Conservation (phyloP, 2,888 invertebrate genomes). For the Campoplex nolae region DNA sequence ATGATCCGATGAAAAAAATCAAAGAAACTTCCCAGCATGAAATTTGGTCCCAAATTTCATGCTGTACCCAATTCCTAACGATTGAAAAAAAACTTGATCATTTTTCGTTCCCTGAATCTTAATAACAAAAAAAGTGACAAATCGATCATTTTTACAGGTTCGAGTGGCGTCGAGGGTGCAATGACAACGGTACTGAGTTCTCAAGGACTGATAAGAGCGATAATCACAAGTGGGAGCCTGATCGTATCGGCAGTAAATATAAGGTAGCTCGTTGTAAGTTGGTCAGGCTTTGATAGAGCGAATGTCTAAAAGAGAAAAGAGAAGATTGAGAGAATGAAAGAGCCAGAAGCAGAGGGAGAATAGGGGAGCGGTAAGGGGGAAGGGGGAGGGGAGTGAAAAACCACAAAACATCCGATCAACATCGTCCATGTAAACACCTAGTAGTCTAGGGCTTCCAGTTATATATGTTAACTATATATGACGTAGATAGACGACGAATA, state of each 20-base stretch:
- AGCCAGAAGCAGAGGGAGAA: neutral
- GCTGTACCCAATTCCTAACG: no score
- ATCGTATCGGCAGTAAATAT: constrained; percentile 42
- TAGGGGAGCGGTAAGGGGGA: neutral
- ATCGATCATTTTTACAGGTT: constrained; percentile 34
- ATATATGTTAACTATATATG: constrained; percentile 83
- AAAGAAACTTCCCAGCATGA: neutral
- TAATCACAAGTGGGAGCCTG: constrained; percentile 48
- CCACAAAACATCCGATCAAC: constrained; percentile 75
- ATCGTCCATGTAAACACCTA: constrained; percentile 84
- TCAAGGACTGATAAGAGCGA: constrained; percentile 45
- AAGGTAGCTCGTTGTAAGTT: constrained; percentile 60
- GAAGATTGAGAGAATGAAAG: constrained; percentile 33
- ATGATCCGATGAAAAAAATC: neutral
- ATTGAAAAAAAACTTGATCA: neutral
- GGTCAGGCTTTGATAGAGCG: constrained; percentile 24
- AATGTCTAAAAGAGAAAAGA: constrained; percentile 41
- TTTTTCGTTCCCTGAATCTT: neutral
- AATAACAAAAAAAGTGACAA: neutral
- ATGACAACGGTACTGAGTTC: constrained; percentile 37
- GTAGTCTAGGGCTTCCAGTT: constrained; percentile 85
- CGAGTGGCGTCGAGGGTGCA: constrained; percentile 37
- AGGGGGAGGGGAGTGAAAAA: constrained; percentile 18
- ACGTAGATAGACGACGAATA: constrained; percentile 82
- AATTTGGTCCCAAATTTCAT: neutral